Evolutionary conservation across 2,113 vertebrate species (phyloP).

Genomic region (Halcyon senegalensis): DNA sequence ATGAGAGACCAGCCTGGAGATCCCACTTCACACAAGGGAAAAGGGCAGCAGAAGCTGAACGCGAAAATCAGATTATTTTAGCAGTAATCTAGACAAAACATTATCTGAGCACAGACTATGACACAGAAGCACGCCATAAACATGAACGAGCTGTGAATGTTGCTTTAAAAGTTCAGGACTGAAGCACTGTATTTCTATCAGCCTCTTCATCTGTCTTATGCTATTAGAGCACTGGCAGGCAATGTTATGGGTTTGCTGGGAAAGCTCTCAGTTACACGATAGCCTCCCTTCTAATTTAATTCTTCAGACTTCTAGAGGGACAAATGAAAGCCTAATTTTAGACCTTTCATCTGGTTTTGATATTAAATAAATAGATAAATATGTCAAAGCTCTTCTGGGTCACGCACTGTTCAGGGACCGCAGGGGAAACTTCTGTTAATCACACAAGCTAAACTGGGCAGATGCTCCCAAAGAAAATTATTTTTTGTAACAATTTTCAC

Average conservation of each 20-base stretch:
- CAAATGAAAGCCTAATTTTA: constrained; percentile 57
- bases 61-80: background rate
- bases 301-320: constrained; percentile 36
- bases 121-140: background rate
- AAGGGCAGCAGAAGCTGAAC: background rate
- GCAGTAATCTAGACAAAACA: background rate
- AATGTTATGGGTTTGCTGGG: constrained; percentile 33
- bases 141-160: background rate
- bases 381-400: constrained; percentile 28
- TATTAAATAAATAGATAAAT: constrained; percentile 26
- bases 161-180: constrained; percentile 2
- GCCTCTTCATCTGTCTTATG: background rate
- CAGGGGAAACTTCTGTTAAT: background rate
- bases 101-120: background rate
- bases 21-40: accelerated
- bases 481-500: background rate
- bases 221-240: background rate
- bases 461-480: background rate
- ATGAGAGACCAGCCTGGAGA: background rate
- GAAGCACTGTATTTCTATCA: background rate
- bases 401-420: background rate
- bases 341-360: constrained; percentile 32
- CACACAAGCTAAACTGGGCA: background rate
- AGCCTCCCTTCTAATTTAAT: constrained; percentile 50
- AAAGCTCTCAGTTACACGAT: constrained; percentile 11